Conservation (phyloP, 2,797 vertebrate genomes). For the Bovichtus variegatus region DNA sequence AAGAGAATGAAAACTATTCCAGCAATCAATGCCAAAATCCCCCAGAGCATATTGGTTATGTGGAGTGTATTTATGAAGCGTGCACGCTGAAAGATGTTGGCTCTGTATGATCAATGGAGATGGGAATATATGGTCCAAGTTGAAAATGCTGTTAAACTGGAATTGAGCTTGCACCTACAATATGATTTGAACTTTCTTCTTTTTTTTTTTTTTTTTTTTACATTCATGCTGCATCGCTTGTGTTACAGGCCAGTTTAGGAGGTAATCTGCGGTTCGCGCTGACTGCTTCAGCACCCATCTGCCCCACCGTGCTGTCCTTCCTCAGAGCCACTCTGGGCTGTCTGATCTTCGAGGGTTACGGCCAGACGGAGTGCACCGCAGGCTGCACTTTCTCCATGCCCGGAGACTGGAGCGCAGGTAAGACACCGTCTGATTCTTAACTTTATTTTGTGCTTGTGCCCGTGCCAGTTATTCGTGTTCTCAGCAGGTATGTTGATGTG, state of each 20-base stretch:
- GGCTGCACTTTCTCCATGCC: constrained; percentile 89
- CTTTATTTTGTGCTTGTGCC: not conserved
- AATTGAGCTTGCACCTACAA: constrained; percentile 19
- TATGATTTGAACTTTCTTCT: not conserved
- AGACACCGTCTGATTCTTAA: not conserved
- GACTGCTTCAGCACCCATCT: constrained; percentile 87
- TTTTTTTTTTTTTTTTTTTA: not conserved
- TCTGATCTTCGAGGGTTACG: constrained; percentile 88
- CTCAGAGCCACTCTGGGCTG: constrained; percentile 87
- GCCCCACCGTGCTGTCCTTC: constrained; percentile 86
- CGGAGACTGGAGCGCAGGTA: constrained; percentile 87
- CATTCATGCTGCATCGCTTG: not conserved
- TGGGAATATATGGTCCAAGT: constrained; percentile 60
- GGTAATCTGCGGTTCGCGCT: constrained; percentile 86
- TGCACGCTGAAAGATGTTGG: constrained; percentile 55
- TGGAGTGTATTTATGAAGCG: constrained; percentile 65
- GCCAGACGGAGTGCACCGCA: constrained; percentile 88
- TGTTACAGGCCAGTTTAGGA: constrained; percentile 82
- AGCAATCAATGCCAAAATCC: constrained; percentile 64
- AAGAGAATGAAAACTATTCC: constrained; percentile 61
- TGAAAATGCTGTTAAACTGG: constrained; percentile 45
- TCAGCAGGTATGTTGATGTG: constrained; percentile 14
- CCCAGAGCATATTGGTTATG: constrained; percentile 69
- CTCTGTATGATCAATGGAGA: constrained; percentile 50
- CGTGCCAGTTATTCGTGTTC: not conserved